A percentile compares a stretch with the other conserved stretches of the same genome.
Conservation (phyloP, 2,113 vertebrate genomes). For the Podarcis cretensis region DNA sequence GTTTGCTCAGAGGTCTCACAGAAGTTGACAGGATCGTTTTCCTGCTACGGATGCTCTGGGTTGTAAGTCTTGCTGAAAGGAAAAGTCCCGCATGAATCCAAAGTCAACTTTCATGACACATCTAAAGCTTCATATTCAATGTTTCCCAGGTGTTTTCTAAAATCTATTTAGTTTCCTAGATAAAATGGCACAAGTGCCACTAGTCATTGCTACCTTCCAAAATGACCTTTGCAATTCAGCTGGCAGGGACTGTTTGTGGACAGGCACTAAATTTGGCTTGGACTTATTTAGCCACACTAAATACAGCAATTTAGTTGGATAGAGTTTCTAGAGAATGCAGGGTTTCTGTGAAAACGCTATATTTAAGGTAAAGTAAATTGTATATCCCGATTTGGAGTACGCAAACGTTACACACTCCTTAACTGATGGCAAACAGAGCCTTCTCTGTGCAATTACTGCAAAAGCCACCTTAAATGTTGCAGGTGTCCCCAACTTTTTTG, state of each 20-base stretch:
- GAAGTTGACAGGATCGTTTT: too few species aligned
- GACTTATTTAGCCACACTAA: slow-evolving; percentile 21
- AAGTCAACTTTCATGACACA: too few species aligned
- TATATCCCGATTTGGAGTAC: background rate
- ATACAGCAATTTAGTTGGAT: background rate
- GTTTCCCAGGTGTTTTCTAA: background rate
- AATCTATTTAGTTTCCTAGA: too few species aligned
- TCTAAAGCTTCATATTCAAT: too few species aligned
- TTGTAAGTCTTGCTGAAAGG: too few species aligned
- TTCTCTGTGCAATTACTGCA: background rate
- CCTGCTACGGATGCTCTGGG: too few species aligned
- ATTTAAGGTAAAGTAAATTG: background rate
- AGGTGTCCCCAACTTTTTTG: too few species aligned
- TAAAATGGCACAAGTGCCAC: too few species aligned
- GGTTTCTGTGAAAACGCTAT: slow-evolving; percentile 6
- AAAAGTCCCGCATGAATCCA: too few species aligned
- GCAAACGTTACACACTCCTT: background rate
- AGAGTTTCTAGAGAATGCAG: background rate
- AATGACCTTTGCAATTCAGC: background rate
- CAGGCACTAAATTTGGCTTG: background rate
- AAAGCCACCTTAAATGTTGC: background rate
- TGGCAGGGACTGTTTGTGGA: background rate
- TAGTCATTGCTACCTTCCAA: background rate
- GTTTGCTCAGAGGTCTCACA: too few species aligned
- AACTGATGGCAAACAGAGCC: background rate